phyloP scores from a whole-genome alignment of 1,140 invertebrate genomes.

The Monomorium pharaonis region DNA sequence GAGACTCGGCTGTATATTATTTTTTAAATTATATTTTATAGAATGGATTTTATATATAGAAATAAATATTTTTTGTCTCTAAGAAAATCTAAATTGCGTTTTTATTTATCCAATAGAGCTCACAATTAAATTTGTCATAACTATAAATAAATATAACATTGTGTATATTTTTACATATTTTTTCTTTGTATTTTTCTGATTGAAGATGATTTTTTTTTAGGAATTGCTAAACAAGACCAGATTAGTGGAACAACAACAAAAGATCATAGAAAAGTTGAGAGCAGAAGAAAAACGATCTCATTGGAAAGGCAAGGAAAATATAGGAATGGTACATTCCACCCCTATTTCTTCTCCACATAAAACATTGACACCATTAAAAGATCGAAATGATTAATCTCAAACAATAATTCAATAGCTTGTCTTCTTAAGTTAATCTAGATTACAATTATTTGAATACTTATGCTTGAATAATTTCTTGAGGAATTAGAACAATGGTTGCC shows the following conservation, averaged over 20 bases:
- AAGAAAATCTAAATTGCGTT: constrained; percentile 41
- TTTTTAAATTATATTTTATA: constrained; percentile 27
- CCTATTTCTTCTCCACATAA: constrained; percentile 79
- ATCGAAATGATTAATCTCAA: constrained; percentile 79
- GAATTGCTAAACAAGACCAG: constrained; percentile 78
- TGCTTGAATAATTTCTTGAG: neutral
- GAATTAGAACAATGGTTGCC: neutral
- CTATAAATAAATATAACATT: constrained; percentile 31
- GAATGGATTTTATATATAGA: constrained; percentile 35
- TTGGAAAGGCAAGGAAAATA: constrained; percentile 82
- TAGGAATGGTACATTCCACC: constrained; percentile 71
- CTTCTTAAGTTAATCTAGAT: neutral
- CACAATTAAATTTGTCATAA: neutral
- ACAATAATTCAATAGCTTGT: constrained; percentile 15
- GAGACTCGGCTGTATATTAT: constrained; percentile 1
- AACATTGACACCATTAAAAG: constrained; percentile 78
- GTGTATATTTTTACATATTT: constrained; percentile 41
- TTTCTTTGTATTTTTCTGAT: neutral
- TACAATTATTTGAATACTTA: neutral
- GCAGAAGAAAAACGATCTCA: constrained; percentile 76
- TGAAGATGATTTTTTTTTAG: constrained; percentile 74
- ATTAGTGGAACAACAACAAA: constrained; percentile 76
- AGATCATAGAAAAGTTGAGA: constrained; percentile 75
- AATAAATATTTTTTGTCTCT: constrained; percentile 52
- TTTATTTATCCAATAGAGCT: constrained; percentile 50